These are phyloP conservation scores for Dreissena rostriformis DNA, from an alignment of 1,140 invertebrate genomes.

Conservation along the genomic window DNA sequence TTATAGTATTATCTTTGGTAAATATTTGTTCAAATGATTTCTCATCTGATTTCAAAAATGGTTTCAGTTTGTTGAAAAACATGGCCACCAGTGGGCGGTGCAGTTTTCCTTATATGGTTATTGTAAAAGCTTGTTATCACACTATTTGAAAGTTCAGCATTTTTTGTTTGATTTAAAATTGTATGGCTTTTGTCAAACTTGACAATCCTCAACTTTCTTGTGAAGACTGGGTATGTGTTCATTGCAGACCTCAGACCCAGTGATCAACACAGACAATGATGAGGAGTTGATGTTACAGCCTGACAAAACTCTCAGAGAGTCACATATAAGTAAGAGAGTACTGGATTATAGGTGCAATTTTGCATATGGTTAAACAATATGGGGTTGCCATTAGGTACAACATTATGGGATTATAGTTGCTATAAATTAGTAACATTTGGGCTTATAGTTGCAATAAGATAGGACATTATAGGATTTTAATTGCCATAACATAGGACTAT, in stretches of 20 bases:
- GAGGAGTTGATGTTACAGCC: slow-evolving; percentile 26
- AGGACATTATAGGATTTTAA: neutral
- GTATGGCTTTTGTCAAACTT: neutral
- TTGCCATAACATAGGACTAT: too few relatives aligned
- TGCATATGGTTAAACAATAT: neutral
- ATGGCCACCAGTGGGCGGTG: too few relatives aligned
- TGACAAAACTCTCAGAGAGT: slow-evolving; percentile 30
- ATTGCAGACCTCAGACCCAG: slow-evolving; percentile 46
- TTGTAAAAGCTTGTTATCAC: too few relatives aligned
- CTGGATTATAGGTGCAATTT: neutral
- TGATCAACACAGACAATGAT: slow-evolving; percentile 52
- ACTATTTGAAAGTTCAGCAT: too few relatives aligned
- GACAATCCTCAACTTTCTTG: neutral
- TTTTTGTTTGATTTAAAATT: neutral
- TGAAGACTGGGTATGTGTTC: neutral
- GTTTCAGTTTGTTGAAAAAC: too few relatives aligned
- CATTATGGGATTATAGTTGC: neutral
- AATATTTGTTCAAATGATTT: too few relatives aligned
- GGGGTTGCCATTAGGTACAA: neutral
- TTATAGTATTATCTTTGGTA: too few relatives aligned
- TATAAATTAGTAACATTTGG: neutral
- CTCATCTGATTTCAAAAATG: too few relatives aligned
- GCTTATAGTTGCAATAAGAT: neutral
- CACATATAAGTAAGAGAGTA: slow-evolving; percentile 10
- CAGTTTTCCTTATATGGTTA: too few relatives aligned